Evolutionary conservation across 1,140 invertebrate species (phyloP), one percentile per base, ranked within the genome.

Genomic region (Nasonia longicornis): DNA sequence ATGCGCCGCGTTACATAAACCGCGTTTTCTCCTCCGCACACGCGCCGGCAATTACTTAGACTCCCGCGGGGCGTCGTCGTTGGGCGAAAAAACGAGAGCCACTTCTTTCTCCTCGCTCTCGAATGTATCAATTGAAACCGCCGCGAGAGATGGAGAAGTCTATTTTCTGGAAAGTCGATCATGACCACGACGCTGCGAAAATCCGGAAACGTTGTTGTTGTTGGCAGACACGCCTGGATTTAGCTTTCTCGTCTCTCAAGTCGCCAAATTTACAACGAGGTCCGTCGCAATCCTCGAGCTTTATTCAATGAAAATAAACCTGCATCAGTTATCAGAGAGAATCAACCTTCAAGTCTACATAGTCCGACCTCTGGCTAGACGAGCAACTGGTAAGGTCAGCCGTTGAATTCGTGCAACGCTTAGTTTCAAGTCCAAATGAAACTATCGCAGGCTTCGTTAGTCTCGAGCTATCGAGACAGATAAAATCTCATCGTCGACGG

Each of bases 91-190:
- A 58, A 69, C 42, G 7, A 4, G 16, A n/a, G 22, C 20, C 10
- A 31, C n/a, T 77, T 77, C 35, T 69, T 77, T 48, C 64, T 77
- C 42, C 11, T 45, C n/a, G 12, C 22, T 22, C 22, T 12, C 72
- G 2, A 58, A 8, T 29, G 14, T 63, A 38, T 66, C 35, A 48
- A 20, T 63, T 42, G 38, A 63, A 26, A 20, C 20, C 52, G 52
- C 52, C 52, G 52, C 48, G 20, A 63, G 31, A 1, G 31, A 1
- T 22, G n/a, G 78, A 67, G 35, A 45, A 73, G n/a, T 74, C 22
- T 35, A 67, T 74, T 80, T 67, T 72, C 78, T 80, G 70, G 71
- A 74, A 80, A 80, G 78, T 77, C 71, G 35, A 71, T n/a, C 52
- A 42, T 79, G 67, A 79, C 69, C 69, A 71, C 31, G 45, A 10